Percentiles rank a stretch among this genome's conserved stretches.
Conservation (phyloP, 92 coral and sea anemone genomes). For the Epizoanthus stellaris region DNA sequence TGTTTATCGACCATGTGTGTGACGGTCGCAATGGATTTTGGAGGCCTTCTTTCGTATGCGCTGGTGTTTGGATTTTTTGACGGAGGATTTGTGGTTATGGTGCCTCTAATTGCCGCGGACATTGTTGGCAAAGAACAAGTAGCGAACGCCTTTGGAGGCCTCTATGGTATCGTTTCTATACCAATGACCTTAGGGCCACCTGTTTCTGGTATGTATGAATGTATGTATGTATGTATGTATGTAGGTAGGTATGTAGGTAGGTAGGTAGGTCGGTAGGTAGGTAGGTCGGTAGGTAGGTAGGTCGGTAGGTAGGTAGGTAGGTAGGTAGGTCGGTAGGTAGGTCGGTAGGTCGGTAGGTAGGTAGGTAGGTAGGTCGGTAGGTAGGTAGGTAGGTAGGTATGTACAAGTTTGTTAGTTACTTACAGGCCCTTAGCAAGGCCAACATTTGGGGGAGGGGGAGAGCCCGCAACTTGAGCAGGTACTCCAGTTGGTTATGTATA, state of each 20-base stretch:
- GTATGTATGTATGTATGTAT: not conserved
- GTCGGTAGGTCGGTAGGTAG: no score
- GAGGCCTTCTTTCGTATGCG: conserved; percentile 73
- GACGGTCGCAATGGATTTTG: conserved; percentile 67
- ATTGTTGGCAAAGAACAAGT: conserved; percentile 80
- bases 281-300: no score
- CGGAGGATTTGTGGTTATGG: conserved; percentile 78
- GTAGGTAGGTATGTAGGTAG: not conserved
- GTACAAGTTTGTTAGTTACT: no score
- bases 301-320: no score
- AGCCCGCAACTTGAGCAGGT: no score
- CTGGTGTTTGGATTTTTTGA: conserved; percentile 81
- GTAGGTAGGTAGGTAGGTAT: no score
- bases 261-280: no score
- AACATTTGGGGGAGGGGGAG: no score
- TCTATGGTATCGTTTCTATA: conserved; percentile 74
- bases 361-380: no score
- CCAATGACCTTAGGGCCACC: conserved; percentile 85
- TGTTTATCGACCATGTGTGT: conserved; percentile 66
- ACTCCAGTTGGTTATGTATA: no score
- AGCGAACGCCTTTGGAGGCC: conserved; percentile 72
- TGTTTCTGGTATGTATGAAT: conserved; percentile 61
- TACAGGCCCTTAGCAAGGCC: no score
- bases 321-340: no score
- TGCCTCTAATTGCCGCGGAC: conserved; percentile 74